Evolutionary conservation across 2,888 invertebrate species (phyloP).

Genomic region (Drosophila subsilvestris): DNA sequence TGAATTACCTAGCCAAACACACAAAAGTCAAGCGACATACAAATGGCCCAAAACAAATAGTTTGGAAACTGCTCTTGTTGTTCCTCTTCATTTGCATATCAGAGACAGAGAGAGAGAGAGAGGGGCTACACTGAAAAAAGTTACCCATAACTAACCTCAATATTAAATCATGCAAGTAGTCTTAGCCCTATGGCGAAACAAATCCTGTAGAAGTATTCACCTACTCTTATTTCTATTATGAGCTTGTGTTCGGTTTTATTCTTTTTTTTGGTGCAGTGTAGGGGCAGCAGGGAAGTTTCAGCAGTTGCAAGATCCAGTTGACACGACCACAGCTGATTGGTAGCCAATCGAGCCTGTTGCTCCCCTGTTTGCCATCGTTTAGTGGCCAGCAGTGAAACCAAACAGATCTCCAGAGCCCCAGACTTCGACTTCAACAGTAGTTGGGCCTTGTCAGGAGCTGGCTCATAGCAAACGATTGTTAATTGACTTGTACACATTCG

Average conservation of each 20-base stretch:
- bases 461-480: constrained; percentile 58
- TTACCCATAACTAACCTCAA: neutral
- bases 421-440: constrained; percentile 65
- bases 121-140: constrained; percentile 1
- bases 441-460: constrained; percentile 64
- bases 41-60: constrained; percentile 70
- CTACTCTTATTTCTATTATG: neutral
- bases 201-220: too few species aligned
- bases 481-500: constrained; percentile 69
- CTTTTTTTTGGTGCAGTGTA: neutral
- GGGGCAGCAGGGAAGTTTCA: constrained; percentile 10
- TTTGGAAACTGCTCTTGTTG: constrained; percentile 65
- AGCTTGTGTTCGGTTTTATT: neutral
- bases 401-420: constrained; percentile 39
- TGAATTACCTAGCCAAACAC: constrained; percentile 65
- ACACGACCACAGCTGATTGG: constrained; percentile 73
- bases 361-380: constrained; percentile 79
- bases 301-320: constrained; percentile 65
- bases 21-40: constrained; percentile 56
- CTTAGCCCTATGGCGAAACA: too few species aligned
- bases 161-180: neutral
- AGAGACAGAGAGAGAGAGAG: constrained; percentile 3
- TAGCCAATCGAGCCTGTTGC: constrained; percentile 66
- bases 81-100: constrained; percentile 78
- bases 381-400: constrained; percentile 71